Conservation (phyloP, 2,888 invertebrate species). For the Chymomyza caudatula region DNA sequence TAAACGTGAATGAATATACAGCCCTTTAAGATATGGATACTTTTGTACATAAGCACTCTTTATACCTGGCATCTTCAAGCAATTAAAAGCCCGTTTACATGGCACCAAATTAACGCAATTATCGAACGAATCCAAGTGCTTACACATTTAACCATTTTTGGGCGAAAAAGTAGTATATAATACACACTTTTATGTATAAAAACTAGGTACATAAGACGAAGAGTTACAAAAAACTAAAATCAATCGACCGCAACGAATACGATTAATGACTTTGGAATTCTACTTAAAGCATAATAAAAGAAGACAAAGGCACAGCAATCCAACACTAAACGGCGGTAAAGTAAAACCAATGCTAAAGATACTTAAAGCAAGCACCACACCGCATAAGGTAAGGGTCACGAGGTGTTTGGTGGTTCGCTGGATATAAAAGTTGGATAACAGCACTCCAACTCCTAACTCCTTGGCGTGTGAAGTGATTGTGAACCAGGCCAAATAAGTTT, state of each 20-base stretch:
- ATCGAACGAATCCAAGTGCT: not conserved
- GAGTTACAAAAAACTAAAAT: conserved; percentile 31
- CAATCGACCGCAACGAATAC: conserved; percentile 58
- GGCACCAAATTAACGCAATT: not conserved
- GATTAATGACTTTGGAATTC: conserved; percentile 58
- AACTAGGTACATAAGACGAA: not conserved
- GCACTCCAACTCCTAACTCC: conserved; percentile 11
- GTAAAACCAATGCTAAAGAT: not conserved
- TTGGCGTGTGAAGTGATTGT: conserved; percentile 6
- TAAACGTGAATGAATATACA: not conserved
- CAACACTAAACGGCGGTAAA: not conserved
- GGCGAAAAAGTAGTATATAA: not conserved
- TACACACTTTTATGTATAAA: not conserved
- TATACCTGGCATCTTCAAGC: too few species aligned
- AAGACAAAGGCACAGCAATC: not conserved
- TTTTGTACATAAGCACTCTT: too few species aligned
- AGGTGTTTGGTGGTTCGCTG: not conserved
- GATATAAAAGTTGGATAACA: not conserved
- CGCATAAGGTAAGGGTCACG: not conserved
- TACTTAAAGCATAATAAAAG: conserved; percentile 8
- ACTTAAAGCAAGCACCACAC: not conserved
- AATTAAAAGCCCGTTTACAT: not conserved
- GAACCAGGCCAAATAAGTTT: not conserved
- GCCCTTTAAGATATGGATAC: not conserved
- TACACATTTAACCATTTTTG: not conserved